Percentiles rank a stretch among this genome's conserved stretches.
phyloP scores from a whole-genome alignment of 2,888 invertebrate species.

The Ernsta delagoae region DNA sequence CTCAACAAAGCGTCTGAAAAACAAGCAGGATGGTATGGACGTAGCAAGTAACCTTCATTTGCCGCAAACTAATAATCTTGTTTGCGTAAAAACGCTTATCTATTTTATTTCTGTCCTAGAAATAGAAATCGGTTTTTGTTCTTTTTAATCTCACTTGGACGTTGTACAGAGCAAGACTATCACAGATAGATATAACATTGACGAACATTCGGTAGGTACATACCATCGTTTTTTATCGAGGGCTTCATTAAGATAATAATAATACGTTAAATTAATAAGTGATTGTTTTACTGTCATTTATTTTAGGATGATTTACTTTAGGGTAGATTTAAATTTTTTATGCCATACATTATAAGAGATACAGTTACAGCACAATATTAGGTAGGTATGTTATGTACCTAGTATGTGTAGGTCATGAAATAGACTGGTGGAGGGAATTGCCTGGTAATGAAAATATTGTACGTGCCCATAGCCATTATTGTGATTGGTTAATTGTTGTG shows the following conservation, averaged over 20 bases:
- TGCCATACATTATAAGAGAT: too few species aligned
- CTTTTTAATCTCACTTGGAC: not conserved
- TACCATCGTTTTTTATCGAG: not conserved
- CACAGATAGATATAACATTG: not conserved
- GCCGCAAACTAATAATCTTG: conserved; percentile 27
- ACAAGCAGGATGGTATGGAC: not conserved
- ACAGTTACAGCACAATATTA: too few species aligned
- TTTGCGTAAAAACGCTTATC: conserved; percentile 28
- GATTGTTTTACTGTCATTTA: too few species aligned
- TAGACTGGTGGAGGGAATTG: too few species aligned
- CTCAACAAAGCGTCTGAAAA: not conserved
- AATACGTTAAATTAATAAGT: too few species aligned
- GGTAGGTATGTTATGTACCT: too few species aligned
- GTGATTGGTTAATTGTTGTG: too few species aligned
- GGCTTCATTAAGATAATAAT: not conserved
- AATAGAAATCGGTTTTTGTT: conserved; percentile 13
- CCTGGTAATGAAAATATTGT: too few species aligned
- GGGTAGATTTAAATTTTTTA: too few species aligned
- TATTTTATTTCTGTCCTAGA: conserved; percentile 26
- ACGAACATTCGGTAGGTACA: not conserved
- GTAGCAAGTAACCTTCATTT: conserved; percentile 21
- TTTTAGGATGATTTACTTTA: too few species aligned
- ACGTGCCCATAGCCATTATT: too few species aligned
- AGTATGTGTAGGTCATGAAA: too few species aligned
- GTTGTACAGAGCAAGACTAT: not conserved